A percentile compares a stretch with the other conserved stretches of the same genome.
These are phyloP conservation scores for Theocolax elegans DNA, from an alignment of 1,140 invertebrate species.

Conservation along the genomic window DNA sequence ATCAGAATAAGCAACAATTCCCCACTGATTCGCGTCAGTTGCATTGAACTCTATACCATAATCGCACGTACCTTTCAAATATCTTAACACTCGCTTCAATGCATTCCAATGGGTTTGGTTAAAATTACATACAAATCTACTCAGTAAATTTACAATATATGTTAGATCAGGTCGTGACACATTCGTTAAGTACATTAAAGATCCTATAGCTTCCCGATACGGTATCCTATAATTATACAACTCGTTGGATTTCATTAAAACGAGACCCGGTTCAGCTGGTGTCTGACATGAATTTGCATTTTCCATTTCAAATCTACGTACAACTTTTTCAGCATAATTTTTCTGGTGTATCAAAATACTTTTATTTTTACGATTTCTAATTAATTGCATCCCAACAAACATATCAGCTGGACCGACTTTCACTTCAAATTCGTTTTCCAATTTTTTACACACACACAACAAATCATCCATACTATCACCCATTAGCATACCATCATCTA, in stretches of 20 bases:
- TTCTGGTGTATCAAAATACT: background rate
- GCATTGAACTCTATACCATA: background rate
- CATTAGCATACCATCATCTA: background rate
- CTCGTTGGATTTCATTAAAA: no score
- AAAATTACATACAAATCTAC: background rate
- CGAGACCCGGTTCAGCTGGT: background rate
- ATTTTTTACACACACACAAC: background rate
- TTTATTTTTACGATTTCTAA: background rate
- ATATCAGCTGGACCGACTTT: background rate
- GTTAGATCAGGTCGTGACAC: background rate
- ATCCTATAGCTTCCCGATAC: conserved; percentile 3
- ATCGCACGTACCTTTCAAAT: background rate
- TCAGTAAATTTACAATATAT: background rate
- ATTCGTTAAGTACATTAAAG: background rate
- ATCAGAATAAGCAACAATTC: background rate
- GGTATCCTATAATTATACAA: background rate
- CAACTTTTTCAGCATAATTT: no score
- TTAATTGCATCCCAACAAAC: conserved; percentile 5
- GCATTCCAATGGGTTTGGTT: background rate
- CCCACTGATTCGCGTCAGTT: background rate
- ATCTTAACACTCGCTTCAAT: background rate
- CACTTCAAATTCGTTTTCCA: background rate
- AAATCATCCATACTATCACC: background rate
- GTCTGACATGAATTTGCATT: no score
- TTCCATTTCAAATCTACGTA: no score